Conservation (phyloP, 2,888 invertebrate genomes). For the Apamea monoglypha region DNA sequence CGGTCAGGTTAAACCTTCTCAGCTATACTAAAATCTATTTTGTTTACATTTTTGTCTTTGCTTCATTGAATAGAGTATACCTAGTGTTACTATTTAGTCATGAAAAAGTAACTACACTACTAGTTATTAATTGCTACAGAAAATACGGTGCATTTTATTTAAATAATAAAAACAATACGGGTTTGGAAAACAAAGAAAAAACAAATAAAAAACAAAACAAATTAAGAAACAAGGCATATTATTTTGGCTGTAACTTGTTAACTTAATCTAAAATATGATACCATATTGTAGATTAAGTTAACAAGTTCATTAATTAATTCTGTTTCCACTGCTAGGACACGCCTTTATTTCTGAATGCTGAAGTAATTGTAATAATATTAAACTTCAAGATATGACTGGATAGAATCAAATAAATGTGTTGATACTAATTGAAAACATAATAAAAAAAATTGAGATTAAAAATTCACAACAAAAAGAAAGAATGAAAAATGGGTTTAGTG, state of each 20-base stretch:
- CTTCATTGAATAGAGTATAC: constrained; percentile 10
- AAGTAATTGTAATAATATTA: not conserved
- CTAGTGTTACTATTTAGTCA: not conserved
- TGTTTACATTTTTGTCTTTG: not conserved
- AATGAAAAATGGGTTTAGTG: not conserved
- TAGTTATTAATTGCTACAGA: not conserved
- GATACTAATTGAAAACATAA: not conserved
- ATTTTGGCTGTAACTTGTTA: not conserved
- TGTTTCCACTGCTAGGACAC: not conserved
- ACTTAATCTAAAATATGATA: not conserved
- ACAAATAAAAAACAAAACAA: too few species aligned
- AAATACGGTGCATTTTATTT: not conserved
- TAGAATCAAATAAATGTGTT: not conserved
- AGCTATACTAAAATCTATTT: constrained; percentile 1
- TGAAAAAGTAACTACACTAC: constrained; percentile 1
- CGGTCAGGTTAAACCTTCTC: not conserved
- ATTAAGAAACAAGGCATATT: too few species aligned
- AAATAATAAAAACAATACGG: not conserved
- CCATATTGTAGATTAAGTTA: too few species aligned
- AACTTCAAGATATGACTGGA: not conserved
- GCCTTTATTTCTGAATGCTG: not conserved
- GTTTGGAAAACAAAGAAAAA: not conserved
- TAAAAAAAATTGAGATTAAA: not conserved
- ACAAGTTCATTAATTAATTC: not conserved
- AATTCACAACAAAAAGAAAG: not conserved